Base-by-base conservation (phyloP, 2,888 invertebrate species). In the Pimpla rufipes region DNA sequence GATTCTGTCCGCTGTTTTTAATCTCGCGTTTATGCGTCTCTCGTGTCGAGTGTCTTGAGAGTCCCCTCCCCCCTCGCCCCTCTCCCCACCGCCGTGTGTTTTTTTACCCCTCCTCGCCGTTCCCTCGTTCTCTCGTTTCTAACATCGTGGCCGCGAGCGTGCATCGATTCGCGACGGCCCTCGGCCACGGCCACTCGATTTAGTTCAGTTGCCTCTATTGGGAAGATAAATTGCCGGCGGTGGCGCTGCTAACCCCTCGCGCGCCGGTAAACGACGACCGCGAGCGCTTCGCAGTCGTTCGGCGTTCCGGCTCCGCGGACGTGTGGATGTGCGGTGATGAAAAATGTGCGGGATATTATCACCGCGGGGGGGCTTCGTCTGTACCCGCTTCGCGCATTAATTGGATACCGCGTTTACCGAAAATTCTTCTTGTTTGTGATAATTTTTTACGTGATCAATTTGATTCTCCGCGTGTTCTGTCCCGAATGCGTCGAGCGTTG, bases 151-250 rank as follows among this genome's bases (percentile, higher is more conserved):
- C 35, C 45, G 8, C 47, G 40, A 29, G 47, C 47, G 29, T n/a
- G 29, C 57, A 66, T 45, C 52, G 55, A 79, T 79, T 79, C 55
- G 79, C 79, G 66, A 42, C 73, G 71, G 35, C 78, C 62, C 70
- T 78, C 70, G 18, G 70, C 70, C 78, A 78, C 62, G 68, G 78
- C 78, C 37, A 70, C 74, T 74, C 74, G 74, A 74, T 74, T 74
- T 62, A 45, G 74, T 47, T 18, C 47, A 74, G 62, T 50, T 37
- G 16, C 62, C 66, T 10, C 21, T 45, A 35, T 37, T 37, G 37
- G 62, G 16, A 62, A 62, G 62, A 62, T 59, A 35, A 59, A 59
- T 59, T 59, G 35, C 37, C 62, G 62, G 6, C 16, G 37, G 37
- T 55, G 55, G 6, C 37, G 62, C 62, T 62, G 62, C 37, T 62